These are phyloP conservation scores for Phyllotreta cruciferae DNA, from an alignment of 2,888 invertebrate genomes.

Conservation along the genomic window DNA sequence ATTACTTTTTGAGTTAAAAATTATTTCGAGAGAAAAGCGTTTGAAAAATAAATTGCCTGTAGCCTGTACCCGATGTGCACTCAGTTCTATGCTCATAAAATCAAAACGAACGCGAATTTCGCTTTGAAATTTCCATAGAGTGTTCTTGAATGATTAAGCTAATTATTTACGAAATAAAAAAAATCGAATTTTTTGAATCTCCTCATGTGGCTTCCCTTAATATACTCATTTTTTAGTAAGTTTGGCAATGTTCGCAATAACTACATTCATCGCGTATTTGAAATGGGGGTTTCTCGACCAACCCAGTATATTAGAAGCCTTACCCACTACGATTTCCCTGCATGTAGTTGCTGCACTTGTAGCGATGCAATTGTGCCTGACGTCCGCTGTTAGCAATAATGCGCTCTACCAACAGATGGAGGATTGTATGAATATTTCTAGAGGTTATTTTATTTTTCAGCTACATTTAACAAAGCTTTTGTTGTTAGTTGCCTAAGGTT, in stretches of 20 bases:
- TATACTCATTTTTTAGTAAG: slow-evolving; percentile 59
- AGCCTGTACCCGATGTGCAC: too few relatives aligned
- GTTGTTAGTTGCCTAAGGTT: not conserved
- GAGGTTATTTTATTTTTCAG: slow-evolving; percentile 60
- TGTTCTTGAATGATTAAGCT: too few relatives aligned
- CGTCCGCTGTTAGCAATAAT: slow-evolving; percentile 79
- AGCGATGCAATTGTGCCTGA: slow-evolving; percentile 78
- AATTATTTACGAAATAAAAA: too few relatives aligned
- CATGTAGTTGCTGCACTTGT: slow-evolving; percentile 76
- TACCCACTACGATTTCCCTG: slow-evolving; percentile 68
- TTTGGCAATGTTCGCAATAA: slow-evolving; percentile 70
- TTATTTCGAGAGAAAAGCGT: not conserved
- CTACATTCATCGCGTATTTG: slow-evolving; percentile 67
- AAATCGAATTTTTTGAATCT: too few relatives aligned
- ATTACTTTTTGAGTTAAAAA: too few relatives aligned
- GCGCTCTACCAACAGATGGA: slow-evolving; percentile 86
- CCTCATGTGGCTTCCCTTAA: not conserved
- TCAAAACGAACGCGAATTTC: too few relatives aligned
- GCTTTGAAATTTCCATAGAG: too few relatives aligned
- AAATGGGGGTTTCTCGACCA: slow-evolving; percentile 70
- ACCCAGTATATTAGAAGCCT: slow-evolving; percentile 71
- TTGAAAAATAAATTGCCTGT: not conserved
- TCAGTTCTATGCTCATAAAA: too few relatives aligned
- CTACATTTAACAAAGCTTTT: slow-evolving; percentile 2
- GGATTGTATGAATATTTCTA: slow-evolving; percentile 74